Base-by-base conservation (phyloP, 1,140 invertebrate genomes). In the Lordiphosa mommai region DNA sequence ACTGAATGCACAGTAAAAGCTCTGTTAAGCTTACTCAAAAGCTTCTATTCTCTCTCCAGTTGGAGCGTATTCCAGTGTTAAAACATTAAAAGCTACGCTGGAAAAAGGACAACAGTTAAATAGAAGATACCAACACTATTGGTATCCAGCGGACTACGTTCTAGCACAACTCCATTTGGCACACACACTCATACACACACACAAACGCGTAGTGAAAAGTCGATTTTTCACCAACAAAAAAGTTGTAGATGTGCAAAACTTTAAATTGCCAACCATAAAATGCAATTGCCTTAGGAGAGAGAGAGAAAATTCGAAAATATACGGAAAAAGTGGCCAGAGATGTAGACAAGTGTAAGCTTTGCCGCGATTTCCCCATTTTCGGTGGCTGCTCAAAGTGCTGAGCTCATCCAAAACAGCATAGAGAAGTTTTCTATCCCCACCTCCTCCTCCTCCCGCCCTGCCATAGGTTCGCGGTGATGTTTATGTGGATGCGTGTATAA, bases 51-150 rank as follows among this genome's bases (percentile, higher is more conserved):
- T 51, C 57, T 66, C 50, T 38, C 36, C 38, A 36, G 33, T 48
- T 34, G 16, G 46, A 27, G 49, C 51, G 29, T 56, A 32, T 79
- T 84, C 76, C 77, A 82, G 76, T 84, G 77, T 76, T 84, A 58
- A 82, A 82, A 80, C 76, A 84, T 80, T 56, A 51, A 80, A 84
- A 82, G 76, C 76, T 82, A 58, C 56, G 36, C 67, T 82, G 77
- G 77, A 82, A 82, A 74, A 67, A 59, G 71, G 77, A 72, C 79
- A 84, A 70, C 67, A 63, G 64, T 67, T 71, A 69, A 51, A 65
- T 70, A 66, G 76, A 80, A 82, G 71, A 82, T 80, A 80, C 72
- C 77, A 82, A 82, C 77, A 77, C 72, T 84, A 72, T 84, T 84
- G 72, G 77, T 84, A 84, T 84, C 77, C 68, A 74, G 37, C 61